Evolutionary conservation across 1,140 invertebrate species (phyloP).

Genomic region (Pseudomyrmex dendroicus): DNA sequence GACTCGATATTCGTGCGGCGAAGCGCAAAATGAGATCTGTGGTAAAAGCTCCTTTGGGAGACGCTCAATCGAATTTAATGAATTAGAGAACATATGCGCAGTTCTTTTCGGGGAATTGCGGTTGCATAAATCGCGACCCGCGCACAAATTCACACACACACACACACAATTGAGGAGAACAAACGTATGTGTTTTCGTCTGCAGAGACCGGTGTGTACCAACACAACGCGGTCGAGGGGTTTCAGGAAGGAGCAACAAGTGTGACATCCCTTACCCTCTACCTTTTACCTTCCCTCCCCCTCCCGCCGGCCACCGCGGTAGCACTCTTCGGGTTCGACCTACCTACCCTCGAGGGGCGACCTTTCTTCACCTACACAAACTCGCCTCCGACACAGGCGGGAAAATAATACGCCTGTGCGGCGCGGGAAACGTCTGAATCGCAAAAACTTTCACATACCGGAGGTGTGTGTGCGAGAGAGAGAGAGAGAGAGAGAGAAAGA

Average conservation of each 20-base stretch:
- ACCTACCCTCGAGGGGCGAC: conserved; percentile 59
- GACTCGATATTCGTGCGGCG: conserved; percentile 8
- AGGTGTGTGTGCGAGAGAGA: no score
- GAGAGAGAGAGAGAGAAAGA: no score
- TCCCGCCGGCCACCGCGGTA: conserved; percentile 6
- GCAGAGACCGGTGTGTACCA: conserved; percentile 46
- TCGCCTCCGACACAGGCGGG: conserved; percentile 26
- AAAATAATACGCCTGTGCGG: conserved; percentile 43
- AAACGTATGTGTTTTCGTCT: conserved; percentile 38
- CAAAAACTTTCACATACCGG: conserved; percentile 38
- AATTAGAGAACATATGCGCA: conserved; percentile 22
- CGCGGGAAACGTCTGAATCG: neutral
- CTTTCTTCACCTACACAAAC: conserved; percentile 44
- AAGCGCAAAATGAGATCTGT: conserved; percentile 17
- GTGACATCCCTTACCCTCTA: conserved; percentile 72
- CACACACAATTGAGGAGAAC: conserved; percentile 15
- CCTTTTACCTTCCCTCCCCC: conserved; percentile 65
- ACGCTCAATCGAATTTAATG: conserved; percentile 47
- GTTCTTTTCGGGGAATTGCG: conserved; percentile 47
- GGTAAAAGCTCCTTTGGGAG: neutral
- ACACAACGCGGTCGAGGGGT: conserved; percentile 41
- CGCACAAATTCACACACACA: conserved; percentile 5
- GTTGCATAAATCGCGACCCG: conserved; percentile 52
- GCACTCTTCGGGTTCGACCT: conserved; percentile 61
- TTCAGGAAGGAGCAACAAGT: conserved; percentile 74